Evolutionary conservation across 2,888 invertebrate genomes (phyloP), one percentile per base, ranked within the genome.

Genomic region (Bruchidius siliquastri): DNA sequence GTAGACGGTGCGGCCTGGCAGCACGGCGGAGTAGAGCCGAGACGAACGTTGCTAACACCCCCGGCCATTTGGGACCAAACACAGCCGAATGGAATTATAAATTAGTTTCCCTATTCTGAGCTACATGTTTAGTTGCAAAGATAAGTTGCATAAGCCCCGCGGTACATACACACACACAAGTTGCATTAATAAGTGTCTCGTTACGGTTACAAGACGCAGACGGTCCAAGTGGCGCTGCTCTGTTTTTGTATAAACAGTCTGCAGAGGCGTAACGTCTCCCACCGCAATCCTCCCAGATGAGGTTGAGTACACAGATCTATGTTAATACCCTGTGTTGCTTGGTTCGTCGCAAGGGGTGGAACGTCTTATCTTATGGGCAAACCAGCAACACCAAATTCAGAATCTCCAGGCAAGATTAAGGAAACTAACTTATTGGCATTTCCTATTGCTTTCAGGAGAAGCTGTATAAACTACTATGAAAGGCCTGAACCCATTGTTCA

Each of bases 31-130:
- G n/a, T n/a, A n/a, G 49, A 67, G 72, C 69, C 13, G 49, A 49
- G 49, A 3, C 49, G 49, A 49, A 26, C 26, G 26, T 8, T 26
- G 26, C 26, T 26, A 26, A 13, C 49, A 49, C 49, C 13, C 49
- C 49, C 49, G 49, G 49, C 49, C 49, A 49, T 49, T 49, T 49
- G 49, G 49, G 49, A 49, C 49, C 49, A 18, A 49, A 49, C 49
- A 49, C 49, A 49, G 49, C 76, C 80, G 82, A 81, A 82, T 81
- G 76, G 81, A 83, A 83, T 82, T 82, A 82, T 81, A 82, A 81
- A 82, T 83, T 82, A 82, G 81, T 80, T 82, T 79, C 80, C 77
- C 79, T 80, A 80, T 81, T 77, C 77, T 79, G 77, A 78, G 78
- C 22, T 77, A 78, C 80, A 79, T 78, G 78, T 71, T 77, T 13